These are phyloP conservation scores for Torymus aiolomorphi DNA, from an alignment of 2,888 invertebrate species.

Conservation along the genomic window DNA sequence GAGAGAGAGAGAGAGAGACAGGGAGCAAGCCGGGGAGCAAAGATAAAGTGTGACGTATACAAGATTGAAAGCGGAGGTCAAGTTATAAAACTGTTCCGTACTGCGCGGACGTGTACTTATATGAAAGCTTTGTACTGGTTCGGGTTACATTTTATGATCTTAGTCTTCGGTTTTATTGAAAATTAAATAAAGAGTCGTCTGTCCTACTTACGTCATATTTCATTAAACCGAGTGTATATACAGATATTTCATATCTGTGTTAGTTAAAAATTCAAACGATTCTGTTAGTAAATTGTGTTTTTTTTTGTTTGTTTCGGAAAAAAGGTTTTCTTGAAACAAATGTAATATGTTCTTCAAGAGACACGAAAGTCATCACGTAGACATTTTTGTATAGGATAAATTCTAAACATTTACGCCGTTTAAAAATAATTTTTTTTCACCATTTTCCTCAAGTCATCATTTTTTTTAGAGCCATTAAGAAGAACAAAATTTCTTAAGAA, in stretches of 20 bases:
- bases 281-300: no score
- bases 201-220: not conserved
- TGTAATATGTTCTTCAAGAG: no score
- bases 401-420: no score
- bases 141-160: constrained; percentile 30
- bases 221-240: not conserved
- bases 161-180: constrained; percentile 30
- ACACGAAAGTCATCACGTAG: no score
- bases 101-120: constrained; percentile 24
- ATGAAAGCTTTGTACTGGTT: constrained; percentile 25
- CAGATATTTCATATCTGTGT: not conserved
- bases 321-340: no score
- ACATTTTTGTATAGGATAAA: no score
- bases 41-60: constrained; percentile 51
- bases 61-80: constrained; percentile 45
- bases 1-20: constrained; percentile 21
- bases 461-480: no score
- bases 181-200: constrained; percentile 22
- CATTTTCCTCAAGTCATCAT: no score
- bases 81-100: constrained; percentile 52
- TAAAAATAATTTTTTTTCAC: no score
- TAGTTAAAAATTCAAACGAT: not conserved
- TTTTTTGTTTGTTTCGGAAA: no score
- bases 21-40: not conserved
- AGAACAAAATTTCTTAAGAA: no score